phyloP scores from a whole-genome alignment of 2,888 invertebrate species.

The Leptinotarsa juncta region DNA sequence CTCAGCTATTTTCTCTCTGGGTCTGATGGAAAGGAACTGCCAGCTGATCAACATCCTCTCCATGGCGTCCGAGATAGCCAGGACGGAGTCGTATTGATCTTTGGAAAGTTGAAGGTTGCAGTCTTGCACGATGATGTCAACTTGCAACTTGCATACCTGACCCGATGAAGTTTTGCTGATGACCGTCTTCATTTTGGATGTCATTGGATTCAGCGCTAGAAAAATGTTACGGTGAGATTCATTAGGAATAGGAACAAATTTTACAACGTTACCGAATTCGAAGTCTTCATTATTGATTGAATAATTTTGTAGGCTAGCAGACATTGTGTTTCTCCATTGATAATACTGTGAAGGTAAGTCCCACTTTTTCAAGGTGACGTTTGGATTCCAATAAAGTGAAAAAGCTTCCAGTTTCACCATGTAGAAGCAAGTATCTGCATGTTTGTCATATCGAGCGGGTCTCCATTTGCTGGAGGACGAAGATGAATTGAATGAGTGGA shows the following conservation, averaged over 20 bases:
- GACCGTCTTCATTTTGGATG: constrained; percentile 81
- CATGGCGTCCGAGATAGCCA: constrained; percentile 71
- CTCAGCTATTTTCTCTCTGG: constrained; percentile 65
- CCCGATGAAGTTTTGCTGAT: constrained; percentile 69
- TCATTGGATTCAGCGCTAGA: constrained; percentile 82
- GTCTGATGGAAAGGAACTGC: constrained; percentile 64
- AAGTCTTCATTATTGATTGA: constrained; percentile 78
- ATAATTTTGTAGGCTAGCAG: constrained; percentile 80
- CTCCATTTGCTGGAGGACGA: constrained; percentile 76
- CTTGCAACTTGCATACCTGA: constrained; percentile 73
- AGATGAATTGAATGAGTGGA: not conserved
- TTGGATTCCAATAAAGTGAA: constrained; percentile 82
- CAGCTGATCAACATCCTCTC: constrained; percentile 76
- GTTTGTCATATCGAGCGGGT: constrained; percentile 69
- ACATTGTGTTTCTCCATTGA: constrained; percentile 82
- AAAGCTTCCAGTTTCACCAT: constrained; percentile 81
- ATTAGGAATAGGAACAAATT: no score
- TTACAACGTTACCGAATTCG: not conserved
- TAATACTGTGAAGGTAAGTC: constrained; percentile 72
- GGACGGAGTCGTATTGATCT: constrained; percentile 76
- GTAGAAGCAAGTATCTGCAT: constrained; percentile 70
- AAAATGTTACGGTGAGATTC: constrained; percentile 40
- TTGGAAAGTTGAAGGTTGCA: constrained; percentile 80
- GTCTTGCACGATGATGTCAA: constrained; percentile 79
- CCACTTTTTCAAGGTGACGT: constrained; percentile 67